Evolutionary conservation across 2,888 invertebrate genomes (phyloP).

Genomic region (Pyrrhosoma nymphula): DNA sequence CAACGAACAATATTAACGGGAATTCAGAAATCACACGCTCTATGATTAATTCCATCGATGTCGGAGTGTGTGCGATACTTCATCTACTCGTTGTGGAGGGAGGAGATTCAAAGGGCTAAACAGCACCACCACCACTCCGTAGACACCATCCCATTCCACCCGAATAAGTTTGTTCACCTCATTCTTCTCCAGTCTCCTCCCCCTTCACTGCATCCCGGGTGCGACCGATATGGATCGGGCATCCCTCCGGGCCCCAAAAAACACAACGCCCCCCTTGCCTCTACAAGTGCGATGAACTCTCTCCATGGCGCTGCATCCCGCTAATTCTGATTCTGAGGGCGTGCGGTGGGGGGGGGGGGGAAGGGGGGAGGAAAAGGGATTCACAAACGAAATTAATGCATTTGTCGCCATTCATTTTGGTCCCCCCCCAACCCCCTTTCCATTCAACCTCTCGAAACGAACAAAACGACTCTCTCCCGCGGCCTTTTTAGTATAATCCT

Average conservation of each 20-base stretch:
- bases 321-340: neutral
- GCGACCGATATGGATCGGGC: neutral
- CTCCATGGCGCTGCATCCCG: neutral
- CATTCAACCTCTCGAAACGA: neutral
- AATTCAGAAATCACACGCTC: neutral
- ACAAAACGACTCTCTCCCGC: neutral
- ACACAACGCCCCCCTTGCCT: neutral
- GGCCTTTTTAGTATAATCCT: neutral
- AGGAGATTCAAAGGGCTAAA: neutral
- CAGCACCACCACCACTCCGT: no score
- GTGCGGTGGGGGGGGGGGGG: neutral
- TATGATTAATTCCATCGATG: neutral
- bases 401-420: neutral
- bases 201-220: neutral
- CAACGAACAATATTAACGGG: neutral
- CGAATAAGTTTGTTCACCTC: conserved; percentile 28
- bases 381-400: neutral
- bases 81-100: neutral
- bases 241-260: neutral
- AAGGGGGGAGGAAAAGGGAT: neutral
- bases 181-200: neutral
- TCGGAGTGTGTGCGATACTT: neutral
- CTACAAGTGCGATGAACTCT: neutral
- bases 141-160: neutral
- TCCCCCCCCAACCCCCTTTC: neutral